These are phyloP conservation scores for Alosa sapidissima DNA, from an alignment of 2,797 vertebrate genomes.

Conservation along the genomic window DNA sequence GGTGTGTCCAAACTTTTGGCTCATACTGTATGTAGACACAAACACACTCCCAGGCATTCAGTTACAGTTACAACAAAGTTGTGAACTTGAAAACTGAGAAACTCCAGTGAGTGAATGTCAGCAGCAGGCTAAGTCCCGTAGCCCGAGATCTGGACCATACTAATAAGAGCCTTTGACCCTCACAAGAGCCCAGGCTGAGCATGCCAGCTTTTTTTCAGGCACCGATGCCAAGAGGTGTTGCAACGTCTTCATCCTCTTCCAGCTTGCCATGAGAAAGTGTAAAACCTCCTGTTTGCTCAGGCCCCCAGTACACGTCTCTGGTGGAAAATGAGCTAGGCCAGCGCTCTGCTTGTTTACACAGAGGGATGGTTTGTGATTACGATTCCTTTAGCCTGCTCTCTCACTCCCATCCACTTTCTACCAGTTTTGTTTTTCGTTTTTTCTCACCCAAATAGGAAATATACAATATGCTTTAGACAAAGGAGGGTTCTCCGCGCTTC, in stretches of 20 bases:
- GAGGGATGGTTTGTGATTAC: background rate
- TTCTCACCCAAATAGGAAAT: background rate
- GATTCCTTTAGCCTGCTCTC: background rate
- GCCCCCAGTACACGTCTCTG: background rate
- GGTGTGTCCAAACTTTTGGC: no score
- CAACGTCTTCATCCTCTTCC: slow-evolving; percentile 28
- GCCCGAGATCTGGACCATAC: slow-evolving; percentile 18
- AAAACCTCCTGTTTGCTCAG: slow-evolving; percentile 32
- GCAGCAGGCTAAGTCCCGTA: background rate
- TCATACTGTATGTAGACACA: background rate
- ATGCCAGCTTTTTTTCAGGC: background rate
- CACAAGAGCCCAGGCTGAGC: background rate
- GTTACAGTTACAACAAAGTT: background rate
- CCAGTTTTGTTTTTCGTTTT: background rate
- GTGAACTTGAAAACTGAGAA: background rate
- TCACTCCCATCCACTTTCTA: background rate
- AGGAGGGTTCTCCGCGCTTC: no score
- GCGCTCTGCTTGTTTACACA: slow-evolving; percentile 4
- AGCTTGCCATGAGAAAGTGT: slow-evolving; percentile 22
- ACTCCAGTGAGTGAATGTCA: slow-evolving; percentile 26
- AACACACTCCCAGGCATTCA: background rate
- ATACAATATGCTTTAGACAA: background rate
- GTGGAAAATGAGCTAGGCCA: slow-evolving; percentile 22
- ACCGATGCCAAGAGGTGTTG: slow-evolving; percentile 20
- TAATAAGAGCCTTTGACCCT: slow-evolving; percentile 33